phyloP scores from a whole-genome alignment of 2,888 invertebrate species.

The Rhamnusium bicolor region DNA sequence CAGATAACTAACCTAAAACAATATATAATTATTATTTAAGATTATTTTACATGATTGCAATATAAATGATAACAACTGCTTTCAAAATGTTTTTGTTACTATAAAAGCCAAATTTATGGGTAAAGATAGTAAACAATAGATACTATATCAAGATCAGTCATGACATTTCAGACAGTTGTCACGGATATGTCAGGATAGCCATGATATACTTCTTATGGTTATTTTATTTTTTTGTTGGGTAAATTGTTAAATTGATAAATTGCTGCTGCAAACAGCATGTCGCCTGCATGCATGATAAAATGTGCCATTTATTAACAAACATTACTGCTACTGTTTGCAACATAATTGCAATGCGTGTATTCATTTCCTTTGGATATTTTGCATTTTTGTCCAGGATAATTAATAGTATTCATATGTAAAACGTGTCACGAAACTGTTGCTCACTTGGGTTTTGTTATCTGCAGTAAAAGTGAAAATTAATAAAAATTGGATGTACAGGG shows the following conservation, averaged over 20 bases:
- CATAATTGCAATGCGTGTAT: constrained; percentile 9
- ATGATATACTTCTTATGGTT: constrained; percentile 21
- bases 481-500: no score
- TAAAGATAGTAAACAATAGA: constrained; percentile 31
- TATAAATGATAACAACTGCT: background rate
- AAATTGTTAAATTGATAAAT: constrained; percentile 35
- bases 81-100: background rate
- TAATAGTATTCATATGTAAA: background rate
- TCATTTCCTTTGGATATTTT: background rate
- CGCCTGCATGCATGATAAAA: constrained; percentile 3
- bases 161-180: constrained; percentile 31
- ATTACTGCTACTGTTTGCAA: constrained; percentile 22
- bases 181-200: constrained; percentile 18
- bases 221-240: constrained; percentile 11
- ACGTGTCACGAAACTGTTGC: background rate
- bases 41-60: background rate
- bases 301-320: constrained; percentile 10
- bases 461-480: no score
- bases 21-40: background rate
- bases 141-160: constrained; percentile 38
- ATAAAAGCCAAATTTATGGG: constrained; percentile 43
- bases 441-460: background rate
- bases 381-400: background rate
- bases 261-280: constrained; percentile 26
- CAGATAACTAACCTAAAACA: background rate